Evolutionary conservation across 2,888 invertebrate genomes (phyloP).

Genomic region (Drosophila mettleri): DNA sequence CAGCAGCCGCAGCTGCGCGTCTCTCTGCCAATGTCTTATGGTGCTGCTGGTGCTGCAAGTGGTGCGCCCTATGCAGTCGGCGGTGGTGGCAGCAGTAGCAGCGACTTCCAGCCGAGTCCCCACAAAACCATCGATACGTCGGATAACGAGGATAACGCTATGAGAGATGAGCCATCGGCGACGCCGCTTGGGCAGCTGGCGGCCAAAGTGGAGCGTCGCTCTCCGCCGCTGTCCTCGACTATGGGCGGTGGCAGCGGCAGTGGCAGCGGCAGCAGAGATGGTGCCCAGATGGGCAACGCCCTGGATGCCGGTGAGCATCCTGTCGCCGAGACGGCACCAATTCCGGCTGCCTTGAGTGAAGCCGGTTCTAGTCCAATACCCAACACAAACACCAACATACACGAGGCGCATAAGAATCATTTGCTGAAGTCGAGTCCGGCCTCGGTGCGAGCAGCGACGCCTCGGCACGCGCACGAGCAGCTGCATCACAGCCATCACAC

Average conservation of each 20-base stretch:
- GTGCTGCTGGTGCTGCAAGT: slow-evolving; percentile 19
- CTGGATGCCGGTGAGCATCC: slow-evolving; percentile 30
- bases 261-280: slow-evolving; percentile 24
- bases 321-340: slow-evolving; percentile 15
- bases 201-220: slow-evolving; percentile 74
- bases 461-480: slow-evolving; percentile 70
- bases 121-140: slow-evolving; percentile 82
- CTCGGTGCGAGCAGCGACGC: slow-evolving; percentile 57
- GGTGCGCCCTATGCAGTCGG: slow-evolving; percentile 32
- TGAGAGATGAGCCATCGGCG: slow-evolving; percentile 64
- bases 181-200: slow-evolving; percentile 64
- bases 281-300: slow-evolving; percentile 18
- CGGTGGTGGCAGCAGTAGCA: slow-evolving; percentile 80
- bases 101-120: slow-evolving; percentile 79
- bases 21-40: slow-evolving; percentile 77
- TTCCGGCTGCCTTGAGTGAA: slow-evolving; percentile 43
- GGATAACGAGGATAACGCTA: slow-evolving; percentile 77
- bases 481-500: slow-evolving; percentile 51
- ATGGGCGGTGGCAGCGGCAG: slow-evolving; percentile 37
- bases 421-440: slow-evolving; percentile 63
- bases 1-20: slow-evolving; percentile 70
- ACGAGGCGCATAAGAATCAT: slow-evolving; percentile 80
- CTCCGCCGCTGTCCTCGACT: slow-evolving; percentile 61
- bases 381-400: slow-evolving; percentile 76
- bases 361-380: slow-evolving; percentile 82